phyloP scores from a whole-genome alignment of 64 coral and sea anemone species.

The Stylophora pistillata region DNA sequence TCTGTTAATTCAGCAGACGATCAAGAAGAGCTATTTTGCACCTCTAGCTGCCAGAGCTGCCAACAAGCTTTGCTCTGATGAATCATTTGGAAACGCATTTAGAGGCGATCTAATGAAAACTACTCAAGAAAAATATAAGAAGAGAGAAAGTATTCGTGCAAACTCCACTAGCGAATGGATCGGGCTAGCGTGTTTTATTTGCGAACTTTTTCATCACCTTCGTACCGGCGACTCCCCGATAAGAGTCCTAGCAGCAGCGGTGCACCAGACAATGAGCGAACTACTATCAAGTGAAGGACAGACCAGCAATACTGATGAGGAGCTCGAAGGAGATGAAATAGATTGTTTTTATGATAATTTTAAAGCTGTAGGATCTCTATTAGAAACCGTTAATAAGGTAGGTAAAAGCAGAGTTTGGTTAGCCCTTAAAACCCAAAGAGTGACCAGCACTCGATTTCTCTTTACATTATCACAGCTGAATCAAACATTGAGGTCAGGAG shows the following conservation, averaged over 20 bases:
- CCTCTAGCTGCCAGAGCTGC: slow-evolving; percentile 35
- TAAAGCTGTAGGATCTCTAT: slow-evolving; percentile 62
- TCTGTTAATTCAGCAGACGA: slow-evolving; percentile 44
- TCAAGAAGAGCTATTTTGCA: slow-evolving; percentile 71
- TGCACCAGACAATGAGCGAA: slow-evolving; percentile 64
- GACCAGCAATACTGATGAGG: not conserved
- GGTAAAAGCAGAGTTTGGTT: not conserved
- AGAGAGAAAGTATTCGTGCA: slow-evolving; percentile 48
- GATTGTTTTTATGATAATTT: slow-evolving; percentile 84
- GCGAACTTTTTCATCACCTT: slow-evolving; percentile 83
- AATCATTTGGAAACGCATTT: slow-evolving; percentile 57
- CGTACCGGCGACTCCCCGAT: slow-evolving; percentile 54
- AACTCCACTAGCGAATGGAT: slow-evolving; percentile 67
- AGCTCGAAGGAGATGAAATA: slow-evolving; percentile 55
- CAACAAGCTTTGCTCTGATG: slow-evolving; percentile 57
- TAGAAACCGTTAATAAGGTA: slow-evolving; percentile 72
- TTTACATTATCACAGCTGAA: no score
- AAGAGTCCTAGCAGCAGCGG: slow-evolving; percentile 58
- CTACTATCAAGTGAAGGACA: slow-evolving; percentile 35
- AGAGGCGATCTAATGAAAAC: slow-evolving; percentile 66
- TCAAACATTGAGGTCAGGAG: no score
- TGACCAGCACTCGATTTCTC: no score
- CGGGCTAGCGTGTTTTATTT: slow-evolving; percentile 64
- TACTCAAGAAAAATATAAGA: slow-evolving; percentile 87
- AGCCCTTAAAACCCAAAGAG: no score